Percentiles rank a stretch among this genome's conserved stretches.
Evolutionary conservation across 2,888 invertebrate genomes (phyloP).

Genomic region (Agrochola macilenta): DNA sequence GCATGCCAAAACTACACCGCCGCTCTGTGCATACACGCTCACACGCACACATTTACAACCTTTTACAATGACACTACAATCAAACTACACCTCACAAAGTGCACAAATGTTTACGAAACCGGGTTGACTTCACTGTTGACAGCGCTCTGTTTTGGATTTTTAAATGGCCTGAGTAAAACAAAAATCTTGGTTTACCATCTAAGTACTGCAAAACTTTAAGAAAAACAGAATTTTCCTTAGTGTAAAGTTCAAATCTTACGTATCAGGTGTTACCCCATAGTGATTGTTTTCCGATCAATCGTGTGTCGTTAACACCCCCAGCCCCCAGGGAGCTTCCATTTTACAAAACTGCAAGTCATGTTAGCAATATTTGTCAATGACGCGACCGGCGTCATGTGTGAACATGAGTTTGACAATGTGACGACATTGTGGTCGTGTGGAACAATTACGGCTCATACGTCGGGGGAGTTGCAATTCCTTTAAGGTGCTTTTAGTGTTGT

Average conservation of each 20-base stretch:
- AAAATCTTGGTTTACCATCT: too few species aligned
- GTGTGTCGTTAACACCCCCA: slow-evolving; percentile 31
- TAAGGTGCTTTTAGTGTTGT: background rate
- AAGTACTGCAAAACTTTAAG: too few species aligned
- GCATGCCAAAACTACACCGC: too few species aligned
- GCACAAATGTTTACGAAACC: too few species aligned
- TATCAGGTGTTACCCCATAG: slow-evolving; percentile 12
- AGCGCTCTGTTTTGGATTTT: too few species aligned
- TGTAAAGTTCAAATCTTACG: background rate
- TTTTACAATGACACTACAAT: too few species aligned
- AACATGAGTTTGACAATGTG: slow-evolving; percentile 64
- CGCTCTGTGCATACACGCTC: too few species aligned
- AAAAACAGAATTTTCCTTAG: background rate
- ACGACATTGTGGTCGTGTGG: slow-evolving; percentile 61
- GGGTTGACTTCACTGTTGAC: too few species aligned
- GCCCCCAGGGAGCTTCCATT: slow-evolving; percentile 8
- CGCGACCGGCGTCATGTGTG: slow-evolving; percentile 53
- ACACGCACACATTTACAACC: too few species aligned
- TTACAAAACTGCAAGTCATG: slow-evolving; percentile 59
- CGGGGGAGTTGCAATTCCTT: background rate
- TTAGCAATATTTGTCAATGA: slow-evolving; percentile 69
- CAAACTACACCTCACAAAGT: too few species aligned
- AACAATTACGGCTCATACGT: slow-evolving; percentile 41
- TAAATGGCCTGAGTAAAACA: background rate
- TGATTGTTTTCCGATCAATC: slow-evolving; percentile 47